Evolutionary conservation across 2,888 invertebrate genomes (phyloP).

Genomic region (Plemyria rubiginata): DNA sequence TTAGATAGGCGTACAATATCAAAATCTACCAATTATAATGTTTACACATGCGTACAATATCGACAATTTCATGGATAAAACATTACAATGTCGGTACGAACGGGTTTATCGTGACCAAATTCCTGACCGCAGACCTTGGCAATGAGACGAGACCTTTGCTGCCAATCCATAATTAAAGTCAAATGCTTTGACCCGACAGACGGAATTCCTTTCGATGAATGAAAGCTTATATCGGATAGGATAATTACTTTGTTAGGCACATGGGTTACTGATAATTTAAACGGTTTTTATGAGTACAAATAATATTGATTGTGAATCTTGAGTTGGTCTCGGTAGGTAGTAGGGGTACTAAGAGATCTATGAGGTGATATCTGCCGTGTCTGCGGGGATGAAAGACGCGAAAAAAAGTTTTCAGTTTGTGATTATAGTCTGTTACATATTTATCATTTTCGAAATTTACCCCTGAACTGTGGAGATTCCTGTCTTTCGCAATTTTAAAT

Average conservation of each 20-base stretch:
- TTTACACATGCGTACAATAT: constrained; percentile 1
- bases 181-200: constrained; percentile 12
- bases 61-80: not conserved
- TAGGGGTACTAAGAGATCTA: no score
- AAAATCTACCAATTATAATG: not conserved
- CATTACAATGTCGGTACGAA: not conserved
- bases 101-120: constrained; percentile 11
- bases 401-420: no score
- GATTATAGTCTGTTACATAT: no score
- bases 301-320: no score
- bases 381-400: no score
- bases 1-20: not conserved
- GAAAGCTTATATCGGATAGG: not conserved
- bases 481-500: no score
- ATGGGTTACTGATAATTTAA: not conserved
- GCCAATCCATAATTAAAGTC: constrained; percentile 15
- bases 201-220: constrained; percentile 3
- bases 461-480: no score
- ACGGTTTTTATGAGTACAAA: no score
- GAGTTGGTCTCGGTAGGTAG: no score
- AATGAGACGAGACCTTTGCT: constrained; percentile 12
- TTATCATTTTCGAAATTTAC: no score
- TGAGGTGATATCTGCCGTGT: no score
- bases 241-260: not conserved
- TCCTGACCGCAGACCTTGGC: constrained; percentile 14